phyloP scores from a whole-genome alignment of 1,140 invertebrate genomes.

The Frieseomelitta varia region DNA sequence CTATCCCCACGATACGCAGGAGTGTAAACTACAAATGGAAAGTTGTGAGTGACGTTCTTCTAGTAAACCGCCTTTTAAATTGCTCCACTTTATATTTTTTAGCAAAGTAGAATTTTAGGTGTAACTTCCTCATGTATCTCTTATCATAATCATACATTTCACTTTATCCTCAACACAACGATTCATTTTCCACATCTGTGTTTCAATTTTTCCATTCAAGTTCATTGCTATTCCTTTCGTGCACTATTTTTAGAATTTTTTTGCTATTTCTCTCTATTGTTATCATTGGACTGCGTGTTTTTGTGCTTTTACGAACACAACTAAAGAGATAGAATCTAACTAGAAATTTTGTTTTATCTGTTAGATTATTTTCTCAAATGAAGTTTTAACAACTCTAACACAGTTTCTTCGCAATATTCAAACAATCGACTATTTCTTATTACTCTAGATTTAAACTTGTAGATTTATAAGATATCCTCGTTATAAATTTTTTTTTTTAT shows the following conservation, averaged over 20 bases:
- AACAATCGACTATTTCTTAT: no score
- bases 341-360: no score
- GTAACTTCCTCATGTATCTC: not conserved
- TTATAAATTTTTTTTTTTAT: no score
- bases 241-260: not conserved
- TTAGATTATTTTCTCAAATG: no score
- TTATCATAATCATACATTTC: not conserved
- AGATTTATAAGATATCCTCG: no score
- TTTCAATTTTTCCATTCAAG: not conserved
- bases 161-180: not conserved
- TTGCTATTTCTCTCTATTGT: not conserved
- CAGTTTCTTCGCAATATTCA: no score
- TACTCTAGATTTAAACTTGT: no score
- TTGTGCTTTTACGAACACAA: no score
- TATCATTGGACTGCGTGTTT: no score
- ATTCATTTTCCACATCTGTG: not conserved
- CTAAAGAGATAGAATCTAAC: no score
- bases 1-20: conserved; percentile 95
- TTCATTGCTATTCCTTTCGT: not conserved
- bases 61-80: not conserved
- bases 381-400: no score
- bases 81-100: not conserved
- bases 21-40: conserved; percentile 95
- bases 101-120: not conserved
- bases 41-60: conserved; percentile 87